phyloP scores from a whole-genome alignment of 2,888 invertebrate genomes.

The Troides aeacus region DNA sequence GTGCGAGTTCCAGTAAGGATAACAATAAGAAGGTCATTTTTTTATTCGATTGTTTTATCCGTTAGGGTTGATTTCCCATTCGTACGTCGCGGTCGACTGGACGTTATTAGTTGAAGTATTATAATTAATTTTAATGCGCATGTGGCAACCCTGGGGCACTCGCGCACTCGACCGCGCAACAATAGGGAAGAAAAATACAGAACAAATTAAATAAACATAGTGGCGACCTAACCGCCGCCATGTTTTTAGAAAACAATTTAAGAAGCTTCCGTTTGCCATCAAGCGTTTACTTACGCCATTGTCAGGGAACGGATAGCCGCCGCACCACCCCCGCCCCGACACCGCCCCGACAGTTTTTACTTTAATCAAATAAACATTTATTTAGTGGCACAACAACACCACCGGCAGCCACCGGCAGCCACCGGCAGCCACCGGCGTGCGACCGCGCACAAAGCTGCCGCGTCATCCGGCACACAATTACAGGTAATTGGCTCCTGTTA shows the following conservation, averaged over 20 bases:
- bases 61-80: too few species aligned
- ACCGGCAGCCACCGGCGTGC: too few species aligned
- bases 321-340: slow-evolving; percentile 40
- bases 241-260: slow-evolving; percentile 77
- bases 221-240: slow-evolving; percentile 43
- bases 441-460: neutral
- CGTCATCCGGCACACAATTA: slow-evolving; percentile 21
- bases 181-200: slow-evolving; percentile 18
- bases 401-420: too few species aligned
- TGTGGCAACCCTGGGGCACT: neutral
- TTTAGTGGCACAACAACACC: slow-evolving; percentile 40
- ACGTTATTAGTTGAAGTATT: too few species aligned
- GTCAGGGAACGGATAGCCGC: slow-evolving; percentile 65
- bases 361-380: slow-evolving; percentile 70
- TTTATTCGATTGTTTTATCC: too few species aligned
- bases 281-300: slow-evolving; percentile 67
- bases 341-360: slow-evolving; percentile 38
- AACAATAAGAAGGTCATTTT: too few species aligned
- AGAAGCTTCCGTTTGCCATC: slow-evolving; percentile 71
- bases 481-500: slow-evolving; percentile 20
- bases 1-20: too few species aligned
- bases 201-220: slow-evolving; percentile 32
- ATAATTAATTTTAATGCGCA: too few species aligned
- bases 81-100: too few species aligned
- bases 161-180: slow-evolving; percentile 23